Percentiles rank a stretch among this genome's conserved stretches.
Evolutionary conservation across 2,797 vertebrate genomes (phyloP).

Genomic region (Neopelma chrysocephalum): DNA sequence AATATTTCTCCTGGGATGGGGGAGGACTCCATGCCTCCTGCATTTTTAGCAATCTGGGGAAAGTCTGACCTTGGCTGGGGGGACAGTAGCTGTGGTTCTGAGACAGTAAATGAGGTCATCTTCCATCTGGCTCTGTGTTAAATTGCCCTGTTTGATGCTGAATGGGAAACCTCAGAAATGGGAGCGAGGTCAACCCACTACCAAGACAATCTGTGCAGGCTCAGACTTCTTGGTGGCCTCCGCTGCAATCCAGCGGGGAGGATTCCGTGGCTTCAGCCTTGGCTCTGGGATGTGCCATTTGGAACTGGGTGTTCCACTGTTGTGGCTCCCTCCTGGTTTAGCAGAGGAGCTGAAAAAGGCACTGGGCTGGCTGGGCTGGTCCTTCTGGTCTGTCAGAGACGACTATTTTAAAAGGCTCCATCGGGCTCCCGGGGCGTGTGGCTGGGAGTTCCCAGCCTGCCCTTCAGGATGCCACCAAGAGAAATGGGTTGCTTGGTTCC

Average conservation of each 20-base stretch:
- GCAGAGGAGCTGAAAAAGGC: not conserved
- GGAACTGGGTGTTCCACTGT: constrained; percentile 26
- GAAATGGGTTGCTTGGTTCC: not conserved
- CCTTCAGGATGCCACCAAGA: not conserved
- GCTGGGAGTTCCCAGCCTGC: not conserved
- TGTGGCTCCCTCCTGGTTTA: not conserved
- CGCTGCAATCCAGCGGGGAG: not conserved
- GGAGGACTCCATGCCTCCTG: not conserved
- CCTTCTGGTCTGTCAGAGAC: not conserved
- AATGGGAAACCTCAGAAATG: constrained; percentile 35
- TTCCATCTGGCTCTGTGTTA: constrained; percentile 15
- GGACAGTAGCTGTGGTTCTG: not conserved
- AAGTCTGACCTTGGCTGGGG: constrained; percentile 26
- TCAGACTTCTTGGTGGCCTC: constrained; percentile 41
- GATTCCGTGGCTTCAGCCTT: constrained; percentile 6
- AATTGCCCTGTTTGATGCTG: not conserved
- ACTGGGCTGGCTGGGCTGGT: not conserved
- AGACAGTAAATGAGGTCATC: constrained; percentile 30
- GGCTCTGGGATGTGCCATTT: not conserved
- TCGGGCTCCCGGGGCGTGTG: not conserved
- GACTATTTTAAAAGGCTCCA: not conserved
- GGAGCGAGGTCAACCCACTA: not conserved
- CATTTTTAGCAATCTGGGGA: not conserved
- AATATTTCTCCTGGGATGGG: not conserved
- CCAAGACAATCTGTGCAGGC: not conserved